Percentiles rank a stretch among this genome's conserved stretches.
These are phyloP conservation scores for Ormia ochracea DNA, from an alignment of 2,888 invertebrate genomes.

Conservation along the genomic window DNA sequence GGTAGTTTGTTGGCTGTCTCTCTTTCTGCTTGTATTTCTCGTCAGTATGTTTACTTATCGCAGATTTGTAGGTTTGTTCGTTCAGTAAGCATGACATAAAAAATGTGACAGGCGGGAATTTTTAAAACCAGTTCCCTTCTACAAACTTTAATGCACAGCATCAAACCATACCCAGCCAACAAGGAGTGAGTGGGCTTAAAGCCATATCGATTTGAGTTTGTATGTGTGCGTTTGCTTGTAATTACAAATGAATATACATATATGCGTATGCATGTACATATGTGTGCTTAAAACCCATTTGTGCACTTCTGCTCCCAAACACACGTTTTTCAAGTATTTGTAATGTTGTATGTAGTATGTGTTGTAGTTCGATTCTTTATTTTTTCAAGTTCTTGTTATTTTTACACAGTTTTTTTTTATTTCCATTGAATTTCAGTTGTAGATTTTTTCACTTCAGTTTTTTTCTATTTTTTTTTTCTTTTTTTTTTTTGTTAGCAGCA, in stretches of 20 bases:
- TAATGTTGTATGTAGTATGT: conserved; percentile 40
- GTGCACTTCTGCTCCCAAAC: background rate
- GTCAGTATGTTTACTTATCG: conserved; percentile 19
- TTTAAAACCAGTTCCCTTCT: conserved; percentile 58
- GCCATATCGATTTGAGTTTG: background rate
- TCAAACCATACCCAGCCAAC: background rate
- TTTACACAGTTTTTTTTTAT: background rate
- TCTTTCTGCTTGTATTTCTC: conserved; percentile 18
- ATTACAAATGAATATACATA: no score
- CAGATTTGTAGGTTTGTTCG: conserved; percentile 23
- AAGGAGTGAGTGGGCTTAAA: conserved; percentile 36
- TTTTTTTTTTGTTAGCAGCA: background rate
- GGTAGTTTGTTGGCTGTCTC: conserved; percentile 16
- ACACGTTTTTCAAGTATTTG: conserved; percentile 14
- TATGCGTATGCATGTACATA: no score
- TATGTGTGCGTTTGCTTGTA: background rate
- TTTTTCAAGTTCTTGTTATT: conserved; percentile 38
- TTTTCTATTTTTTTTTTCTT: background rate
- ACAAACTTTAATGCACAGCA: conserved; percentile 52
- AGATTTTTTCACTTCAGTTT: background rate
- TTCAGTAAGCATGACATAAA: conserved; percentile 46
- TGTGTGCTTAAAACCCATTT: no score
- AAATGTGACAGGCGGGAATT: conserved; percentile 58
- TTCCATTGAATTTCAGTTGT: conserved; percentile 14
- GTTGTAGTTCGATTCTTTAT: conserved; percentile 9